Evolutionary conservation across 2,113 vertebrate genomes (phyloP).

Genomic region (Mystacornis crossleyi): DNA sequence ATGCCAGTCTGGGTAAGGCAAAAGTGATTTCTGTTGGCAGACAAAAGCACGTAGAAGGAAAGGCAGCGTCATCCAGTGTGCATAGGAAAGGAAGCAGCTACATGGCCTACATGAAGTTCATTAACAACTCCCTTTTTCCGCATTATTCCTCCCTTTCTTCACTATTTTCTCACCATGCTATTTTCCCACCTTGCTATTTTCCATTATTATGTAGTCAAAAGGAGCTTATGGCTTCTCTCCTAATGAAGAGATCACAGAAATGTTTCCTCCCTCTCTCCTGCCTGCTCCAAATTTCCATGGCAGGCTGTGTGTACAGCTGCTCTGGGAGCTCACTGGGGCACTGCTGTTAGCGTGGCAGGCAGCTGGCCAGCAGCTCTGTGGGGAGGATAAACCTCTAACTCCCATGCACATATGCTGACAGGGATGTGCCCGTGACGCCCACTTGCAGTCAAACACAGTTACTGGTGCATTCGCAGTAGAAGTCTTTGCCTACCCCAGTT

Average conservation of each 20-base stretch:
- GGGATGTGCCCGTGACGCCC: accelerated
- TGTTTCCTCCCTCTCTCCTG: neutral
- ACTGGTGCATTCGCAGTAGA: neutral
- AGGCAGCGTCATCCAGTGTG: neutral
- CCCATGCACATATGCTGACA: accelerated
- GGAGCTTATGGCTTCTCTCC: neutral
- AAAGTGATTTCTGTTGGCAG: neutral
- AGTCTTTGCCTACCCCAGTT: neutral
- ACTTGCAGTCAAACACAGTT: neutral
- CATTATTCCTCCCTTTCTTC: neutral
- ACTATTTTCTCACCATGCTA: neutral
- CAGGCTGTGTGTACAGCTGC: accelerated
- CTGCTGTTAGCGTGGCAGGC: accelerated
- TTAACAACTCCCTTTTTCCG: neutral
- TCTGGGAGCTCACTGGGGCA: accelerated
- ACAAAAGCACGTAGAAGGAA: neutral
- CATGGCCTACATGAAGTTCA: neutral
- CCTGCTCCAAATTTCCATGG: neutral
- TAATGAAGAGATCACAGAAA: neutral
- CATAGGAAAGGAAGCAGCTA: neutral
- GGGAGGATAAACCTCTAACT: neutral
- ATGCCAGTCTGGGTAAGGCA: neutral
- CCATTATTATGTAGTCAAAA: neutral
- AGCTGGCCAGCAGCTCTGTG: neutral
- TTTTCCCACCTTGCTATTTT: too few species aligned